Conservation (phyloP, 64 coral and sea anemone genomes). For the Stichodactyla mertensii region DNA sequence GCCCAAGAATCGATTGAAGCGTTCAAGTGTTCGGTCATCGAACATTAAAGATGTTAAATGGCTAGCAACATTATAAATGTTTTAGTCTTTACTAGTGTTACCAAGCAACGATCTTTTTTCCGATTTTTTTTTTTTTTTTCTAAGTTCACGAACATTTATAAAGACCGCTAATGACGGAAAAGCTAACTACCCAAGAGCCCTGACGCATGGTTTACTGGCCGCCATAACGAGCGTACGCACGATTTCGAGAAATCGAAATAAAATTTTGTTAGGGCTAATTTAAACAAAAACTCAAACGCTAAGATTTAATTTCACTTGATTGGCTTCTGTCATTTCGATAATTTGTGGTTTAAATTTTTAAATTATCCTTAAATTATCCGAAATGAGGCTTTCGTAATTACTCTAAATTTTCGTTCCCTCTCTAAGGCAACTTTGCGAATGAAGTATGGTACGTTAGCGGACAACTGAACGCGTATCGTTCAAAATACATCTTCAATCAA, state of each 20-base stretch:
- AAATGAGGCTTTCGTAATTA: background rate
- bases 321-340: conserved; percentile 6
- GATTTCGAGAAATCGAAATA: background rate
- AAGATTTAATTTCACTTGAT: conserved; percentile 20
- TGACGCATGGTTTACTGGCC: background rate
- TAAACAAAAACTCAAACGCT: conserved; percentile 11
- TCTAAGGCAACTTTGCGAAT: background rate
- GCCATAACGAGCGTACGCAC: background rate
- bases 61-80: background rate
- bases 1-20: conserved; percentile 7
- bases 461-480: background rate
- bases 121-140: background rate
- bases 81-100: conserved; percentile 7
- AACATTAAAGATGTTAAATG: conserved; percentile 15
- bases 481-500: background rate
- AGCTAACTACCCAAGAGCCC: background rate
- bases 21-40: conserved; percentile 21
- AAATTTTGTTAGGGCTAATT: conserved; percentile 3
- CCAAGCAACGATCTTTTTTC: background rate
- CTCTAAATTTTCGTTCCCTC: background rate
- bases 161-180: background rate
- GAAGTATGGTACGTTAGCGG: background rate
- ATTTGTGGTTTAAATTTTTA: background rate
- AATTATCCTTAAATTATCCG: background rate
- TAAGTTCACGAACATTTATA: background rate